Conservation (phyloP, 2,113 vertebrate genomes). For the Ondatra zibethicus region DNA sequence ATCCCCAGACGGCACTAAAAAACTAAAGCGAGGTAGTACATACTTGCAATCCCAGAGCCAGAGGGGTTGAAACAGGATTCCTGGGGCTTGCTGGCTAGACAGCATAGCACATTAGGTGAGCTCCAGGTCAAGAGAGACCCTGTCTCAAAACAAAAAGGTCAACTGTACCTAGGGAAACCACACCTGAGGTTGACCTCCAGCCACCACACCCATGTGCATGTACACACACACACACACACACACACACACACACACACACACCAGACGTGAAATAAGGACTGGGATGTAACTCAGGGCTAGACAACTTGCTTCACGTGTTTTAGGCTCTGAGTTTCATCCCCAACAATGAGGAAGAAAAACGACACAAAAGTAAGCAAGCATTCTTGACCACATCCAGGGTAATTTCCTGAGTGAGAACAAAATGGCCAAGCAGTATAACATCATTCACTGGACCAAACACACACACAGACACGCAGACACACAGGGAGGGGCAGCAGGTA, state of each 20-base stretch:
- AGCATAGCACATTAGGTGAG: too few species aligned
- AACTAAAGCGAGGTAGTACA: background rate
- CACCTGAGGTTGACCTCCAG: background rate
- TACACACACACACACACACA: background rate
- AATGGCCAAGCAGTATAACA: background rate
- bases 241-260: too few species aligned
- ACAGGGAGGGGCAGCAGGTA: background rate
- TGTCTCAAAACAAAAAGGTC: background rate
- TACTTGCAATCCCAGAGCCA: background rate
- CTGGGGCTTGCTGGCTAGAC: background rate
- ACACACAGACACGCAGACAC: background rate
- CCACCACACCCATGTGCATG: background rate
- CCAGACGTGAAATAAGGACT: background rate
- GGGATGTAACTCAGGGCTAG: background rate
- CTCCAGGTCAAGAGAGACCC: background rate
- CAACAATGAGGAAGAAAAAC: background rate
- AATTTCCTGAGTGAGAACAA: slow-evolving; percentile 48
- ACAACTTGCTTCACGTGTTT: background rate
- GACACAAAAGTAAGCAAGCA: background rate
- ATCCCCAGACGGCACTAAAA: background rate
- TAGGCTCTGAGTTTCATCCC: background rate
- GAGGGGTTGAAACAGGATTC: background rate
- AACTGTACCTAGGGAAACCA: background rate
- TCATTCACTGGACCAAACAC: background rate
- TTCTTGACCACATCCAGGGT: background rate